phyloP scores from a whole-genome alignment of 2,888 invertebrate species.

The Heliconius ismenius region DNA sequence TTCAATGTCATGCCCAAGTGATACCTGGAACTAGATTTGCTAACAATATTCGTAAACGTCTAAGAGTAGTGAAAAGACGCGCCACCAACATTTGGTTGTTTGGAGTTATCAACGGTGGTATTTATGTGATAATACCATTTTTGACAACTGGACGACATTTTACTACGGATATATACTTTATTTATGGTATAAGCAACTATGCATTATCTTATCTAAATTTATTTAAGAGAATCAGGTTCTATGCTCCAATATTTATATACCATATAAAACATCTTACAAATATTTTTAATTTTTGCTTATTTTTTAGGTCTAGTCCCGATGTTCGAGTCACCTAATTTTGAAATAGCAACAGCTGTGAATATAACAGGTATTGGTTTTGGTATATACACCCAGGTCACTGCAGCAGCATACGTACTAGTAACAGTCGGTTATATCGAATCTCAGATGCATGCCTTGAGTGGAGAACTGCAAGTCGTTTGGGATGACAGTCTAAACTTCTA shows the following conservation, averaged over 20 bases:
- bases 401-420: slow-evolving; percentile 53
- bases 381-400: slow-evolving; percentile 50
- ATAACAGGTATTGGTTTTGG: slow-evolving; percentile 46
- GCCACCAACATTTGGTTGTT: slow-evolving; percentile 56
- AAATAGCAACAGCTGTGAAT: slow-evolving; percentile 50
- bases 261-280: neutral
- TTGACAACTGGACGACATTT: slow-evolving; percentile 55
- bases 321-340: slow-evolving; percentile 58
- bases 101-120: slow-evolving; percentile 53
- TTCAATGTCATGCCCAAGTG: slow-evolving; percentile 49
- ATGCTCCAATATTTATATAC: too few species aligned
- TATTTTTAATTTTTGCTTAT: neutral
- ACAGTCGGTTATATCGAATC: slow-evolving; percentile 57
- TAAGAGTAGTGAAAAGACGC: slow-evolving; percentile 56
- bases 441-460: slow-evolving; percentile 57
- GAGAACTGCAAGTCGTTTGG: slow-evolving; percentile 57
- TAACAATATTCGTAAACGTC: slow-evolving; percentile 48
- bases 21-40: slow-evolving; percentile 51
- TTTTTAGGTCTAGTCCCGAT: slow-evolving; percentile 59
- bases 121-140: slow-evolving; percentile 51
- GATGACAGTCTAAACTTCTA: slow-evolving; percentile 50
- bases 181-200: slow-evolving; percentile 50
- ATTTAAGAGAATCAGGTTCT: neutral
- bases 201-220: neutral
- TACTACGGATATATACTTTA: slow-evolving; percentile 50